A percentile compares a stretch with the other conserved stretches of the same genome.
Evolutionary conservation across 2,888 invertebrate genomes (phyloP).

Genomic region (Chymomyza procnemis): DNA sequence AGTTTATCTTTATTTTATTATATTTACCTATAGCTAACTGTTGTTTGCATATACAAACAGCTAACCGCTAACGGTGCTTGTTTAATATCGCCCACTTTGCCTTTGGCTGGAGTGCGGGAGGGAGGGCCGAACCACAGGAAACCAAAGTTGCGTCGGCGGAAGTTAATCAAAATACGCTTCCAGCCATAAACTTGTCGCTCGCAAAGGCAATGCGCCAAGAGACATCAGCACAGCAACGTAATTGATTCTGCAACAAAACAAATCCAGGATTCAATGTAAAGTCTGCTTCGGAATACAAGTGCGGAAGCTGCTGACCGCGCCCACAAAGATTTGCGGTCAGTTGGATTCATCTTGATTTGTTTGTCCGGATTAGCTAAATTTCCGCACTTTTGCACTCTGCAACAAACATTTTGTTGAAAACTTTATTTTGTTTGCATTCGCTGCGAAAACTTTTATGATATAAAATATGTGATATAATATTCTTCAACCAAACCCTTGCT

Average conservation of each 20-base stretch:
- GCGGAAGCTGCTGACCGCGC: neutral
- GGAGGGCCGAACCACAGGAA: neutral
- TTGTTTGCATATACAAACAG: conserved; percentile 11
- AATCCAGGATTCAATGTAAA: neutral
- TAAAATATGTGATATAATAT: too few relatives aligned
- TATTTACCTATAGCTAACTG: conserved; percentile 50
- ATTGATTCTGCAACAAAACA: conserved; percentile 1
- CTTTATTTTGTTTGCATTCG: too few relatives aligned
- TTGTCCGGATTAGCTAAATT: neutral
- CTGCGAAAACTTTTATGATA: too few relatives aligned
- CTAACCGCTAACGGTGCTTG: neutral
- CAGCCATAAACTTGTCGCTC: conserved; percentile 32
- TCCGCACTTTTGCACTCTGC: too few relatives aligned
- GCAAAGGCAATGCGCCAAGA: neutral
- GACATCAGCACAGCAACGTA: neutral
- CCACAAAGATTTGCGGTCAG: neutral
- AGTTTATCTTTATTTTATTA: conserved; percentile 38
- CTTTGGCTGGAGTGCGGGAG: neutral
- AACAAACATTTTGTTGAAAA: too few relatives aligned
- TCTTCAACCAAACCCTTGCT: too few relatives aligned
- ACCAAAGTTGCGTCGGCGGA: conserved; percentile 43
- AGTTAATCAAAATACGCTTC: conserved; percentile 68
- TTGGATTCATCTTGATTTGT: neutral
- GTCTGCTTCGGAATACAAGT: neutral
- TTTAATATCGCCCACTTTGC: neutral